These are phyloP conservation scores for Dolichoris vasculosae DNA, from an alignment of 1,140 invertebrate genomes.

Conservation along the genomic window DNA sequence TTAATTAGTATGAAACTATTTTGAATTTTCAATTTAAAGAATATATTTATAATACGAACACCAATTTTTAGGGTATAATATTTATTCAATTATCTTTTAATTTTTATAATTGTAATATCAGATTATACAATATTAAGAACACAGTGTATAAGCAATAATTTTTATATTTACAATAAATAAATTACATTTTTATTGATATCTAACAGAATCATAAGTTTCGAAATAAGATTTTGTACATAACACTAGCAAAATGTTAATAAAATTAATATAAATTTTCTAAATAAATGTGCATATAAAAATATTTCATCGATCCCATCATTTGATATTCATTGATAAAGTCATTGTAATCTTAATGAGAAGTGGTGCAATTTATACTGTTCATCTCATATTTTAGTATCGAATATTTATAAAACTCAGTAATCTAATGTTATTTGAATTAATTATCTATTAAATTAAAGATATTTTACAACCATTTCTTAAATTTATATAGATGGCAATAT, in stretches of 20 bases:
- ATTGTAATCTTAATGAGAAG: slow-evolving; percentile 56
- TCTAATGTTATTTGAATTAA: no score
- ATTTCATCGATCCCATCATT: slow-evolving; percentile 64
- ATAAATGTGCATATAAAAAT: slow-evolving; percentile 61
- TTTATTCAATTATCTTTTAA: not conserved
- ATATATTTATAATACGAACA: not conserved
- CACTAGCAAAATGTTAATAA: slow-evolving; percentile 62
- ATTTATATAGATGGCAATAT: no score
- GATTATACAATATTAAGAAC: not conserved
- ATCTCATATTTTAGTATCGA: not conserved
- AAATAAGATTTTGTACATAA: no score
- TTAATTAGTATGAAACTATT: not conserved
- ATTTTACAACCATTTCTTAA: no score
- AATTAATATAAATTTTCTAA: slow-evolving; percentile 56
- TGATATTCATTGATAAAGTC: slow-evolving; percentile 63
- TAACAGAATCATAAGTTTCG: slow-evolving; percentile 62
- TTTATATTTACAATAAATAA: slow-evolving; percentile 74
- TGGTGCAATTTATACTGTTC: no score
- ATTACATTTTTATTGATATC: slow-evolving; percentile 70
- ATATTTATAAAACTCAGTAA: not conserved
- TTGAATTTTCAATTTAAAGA: not conserved
- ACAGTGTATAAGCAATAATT: slow-evolving; percentile 65
- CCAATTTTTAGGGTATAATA: not conserved
- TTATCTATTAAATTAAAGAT: no score
- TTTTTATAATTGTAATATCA: not conserved